Evolutionary conservation across 2,888 invertebrate genomes (phyloP), one percentile per base, ranked within the genome.

Genomic region (Nematopogon swammerdamellus): DNA sequence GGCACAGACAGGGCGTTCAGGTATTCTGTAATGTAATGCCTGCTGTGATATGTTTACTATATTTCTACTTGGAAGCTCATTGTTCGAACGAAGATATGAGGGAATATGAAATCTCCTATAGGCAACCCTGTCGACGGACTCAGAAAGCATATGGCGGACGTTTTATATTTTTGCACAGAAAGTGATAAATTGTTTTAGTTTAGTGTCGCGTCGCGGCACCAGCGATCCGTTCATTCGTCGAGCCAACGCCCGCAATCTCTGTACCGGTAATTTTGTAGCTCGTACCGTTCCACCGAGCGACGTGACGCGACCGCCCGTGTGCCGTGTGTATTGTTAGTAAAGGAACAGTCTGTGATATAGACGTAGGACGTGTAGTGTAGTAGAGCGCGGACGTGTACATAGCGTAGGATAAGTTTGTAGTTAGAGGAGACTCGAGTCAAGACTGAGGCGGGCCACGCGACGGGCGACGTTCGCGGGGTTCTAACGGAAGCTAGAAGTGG

Each of bases 281-380:
- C 36, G 36, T 36, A 36, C 36, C 36, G 4, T 14, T 36, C 36
- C 36, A 36, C 36, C 36, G 36, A 36, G 36, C 36, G 36, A 36
- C 36, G 36, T 36, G 36, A 36, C 36, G 36, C 36, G 36, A 36
- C 36, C 70, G 72, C 76, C 76, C 72, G 79, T 79, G 80, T 79
- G 77, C 76, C 76, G 57, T 57, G 59, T 60, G 58, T 80, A 77
- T 79, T 77, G 79, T 79, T 69, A 65, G 64, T 80, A 75, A 76
- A 80, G 79, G 81, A 81, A 80, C 79, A 79, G 80, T 82, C 82
- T 82, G 82, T 82, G 82, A 82, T 82, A 81, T 81, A 81, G 81
- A 80, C 80, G 79, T 36, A 36, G 25, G 25, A 36, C 36, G 8
- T 36, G 36, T 36, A 36, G 36, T 36, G 36, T 36, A 36, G 36